These are phyloP conservation scores for Paedocypris micromegethes DNA, from an alignment of 2,797 vertebrate species.

Conservation along the genomic window DNA sequence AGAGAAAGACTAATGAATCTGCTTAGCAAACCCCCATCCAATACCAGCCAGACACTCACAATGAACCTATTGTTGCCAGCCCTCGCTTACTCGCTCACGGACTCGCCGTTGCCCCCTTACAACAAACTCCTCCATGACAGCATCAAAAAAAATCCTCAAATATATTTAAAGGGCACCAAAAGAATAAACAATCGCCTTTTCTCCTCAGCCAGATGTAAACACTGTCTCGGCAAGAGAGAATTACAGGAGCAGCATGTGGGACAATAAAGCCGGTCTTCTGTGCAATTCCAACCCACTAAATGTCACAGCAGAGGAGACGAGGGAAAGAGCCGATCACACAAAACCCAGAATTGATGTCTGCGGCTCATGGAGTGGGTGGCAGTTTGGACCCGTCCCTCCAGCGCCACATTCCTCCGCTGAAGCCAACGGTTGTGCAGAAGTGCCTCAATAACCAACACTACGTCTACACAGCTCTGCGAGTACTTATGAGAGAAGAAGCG, in stretches of 20 bases:
- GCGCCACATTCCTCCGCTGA: slow-evolving; percentile 30
- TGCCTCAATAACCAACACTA: slow-evolving; percentile 22
- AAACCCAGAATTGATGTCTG: slow-evolving; percentile 53
- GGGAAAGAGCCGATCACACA: slow-evolving; percentile 12
- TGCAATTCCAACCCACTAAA: slow-evolving; percentile 51
- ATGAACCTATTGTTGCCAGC: slow-evolving; percentile 65
- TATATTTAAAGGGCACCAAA: slow-evolving; percentile 13
- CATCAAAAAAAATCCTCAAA: slow-evolving; percentile 9
- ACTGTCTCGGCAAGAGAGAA: background rate
- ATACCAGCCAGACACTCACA: slow-evolving; percentile 62
- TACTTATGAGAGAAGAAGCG: background rate
- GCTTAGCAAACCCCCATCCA: slow-evolving; percentile 53
- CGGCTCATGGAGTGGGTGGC: slow-evolving; percentile 46
- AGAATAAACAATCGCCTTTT: slow-evolving; percentile 16
- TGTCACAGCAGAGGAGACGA: slow-evolving; percentile 57
- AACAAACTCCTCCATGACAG: slow-evolving; percentile 25
- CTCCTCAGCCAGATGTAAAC: background rate
- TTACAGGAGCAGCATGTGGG: slow-evolving; percentile 27
- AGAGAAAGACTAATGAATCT: slow-evolving; percentile 68
- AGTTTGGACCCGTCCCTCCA: slow-evolving; percentile 25
- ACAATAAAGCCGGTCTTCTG: slow-evolving; percentile 10
- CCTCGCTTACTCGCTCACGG: slow-evolving; percentile 13
- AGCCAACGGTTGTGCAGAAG: slow-evolving; percentile 30
- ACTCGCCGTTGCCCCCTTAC: slow-evolving; percentile 17
- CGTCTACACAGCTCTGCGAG: background rate